phyloP scores from a whole-genome alignment of 2,888 invertebrate genomes.

The Agrochola lota region DNA sequence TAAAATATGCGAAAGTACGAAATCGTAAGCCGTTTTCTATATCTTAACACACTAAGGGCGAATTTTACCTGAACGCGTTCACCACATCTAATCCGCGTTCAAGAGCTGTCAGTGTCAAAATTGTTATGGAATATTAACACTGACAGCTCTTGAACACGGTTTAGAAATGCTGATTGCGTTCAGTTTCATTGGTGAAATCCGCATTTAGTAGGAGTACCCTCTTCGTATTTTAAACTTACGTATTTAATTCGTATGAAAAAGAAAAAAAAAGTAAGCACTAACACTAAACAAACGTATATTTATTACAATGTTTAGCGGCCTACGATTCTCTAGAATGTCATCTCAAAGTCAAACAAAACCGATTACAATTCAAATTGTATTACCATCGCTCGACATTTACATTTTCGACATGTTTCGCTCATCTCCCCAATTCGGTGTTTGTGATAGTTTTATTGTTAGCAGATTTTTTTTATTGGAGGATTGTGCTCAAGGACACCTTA shows the following conservation, averaged over 20 bases:
- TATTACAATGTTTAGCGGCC: slow-evolving; percentile 15
- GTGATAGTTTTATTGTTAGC: slow-evolving; percentile 18
- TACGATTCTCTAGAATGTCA: slow-evolving; percentile 31
- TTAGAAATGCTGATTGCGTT: no score
- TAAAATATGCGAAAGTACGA: background rate
- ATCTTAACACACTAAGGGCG: background rate
- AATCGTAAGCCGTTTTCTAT: background rate
- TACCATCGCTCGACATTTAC: slow-evolving; percentile 15
- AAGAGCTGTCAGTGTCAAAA: no score
- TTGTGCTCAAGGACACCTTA: slow-evolving; percentile 5
- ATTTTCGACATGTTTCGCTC: slow-evolving; percentile 30
- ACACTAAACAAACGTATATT: background rate
- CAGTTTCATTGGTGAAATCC: no score
- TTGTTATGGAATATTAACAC: no score
- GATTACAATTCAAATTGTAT: slow-evolving; percentile 55
- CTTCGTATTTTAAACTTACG: background rate
- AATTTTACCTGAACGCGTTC: no score
- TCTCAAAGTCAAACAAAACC: slow-evolving; percentile 49
- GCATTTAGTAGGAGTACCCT: background rate
- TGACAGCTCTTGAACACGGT: no score
- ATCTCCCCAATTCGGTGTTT: slow-evolving; percentile 5
- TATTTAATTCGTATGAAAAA: background rate
- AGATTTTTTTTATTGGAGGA: background rate
- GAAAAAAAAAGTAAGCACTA: background rate
- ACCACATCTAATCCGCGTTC: no score